These are phyloP conservation scores for Liparis tanakae DNA, from an alignment of 2,797 vertebrate genomes.

Conservation along the genomic window DNA sequence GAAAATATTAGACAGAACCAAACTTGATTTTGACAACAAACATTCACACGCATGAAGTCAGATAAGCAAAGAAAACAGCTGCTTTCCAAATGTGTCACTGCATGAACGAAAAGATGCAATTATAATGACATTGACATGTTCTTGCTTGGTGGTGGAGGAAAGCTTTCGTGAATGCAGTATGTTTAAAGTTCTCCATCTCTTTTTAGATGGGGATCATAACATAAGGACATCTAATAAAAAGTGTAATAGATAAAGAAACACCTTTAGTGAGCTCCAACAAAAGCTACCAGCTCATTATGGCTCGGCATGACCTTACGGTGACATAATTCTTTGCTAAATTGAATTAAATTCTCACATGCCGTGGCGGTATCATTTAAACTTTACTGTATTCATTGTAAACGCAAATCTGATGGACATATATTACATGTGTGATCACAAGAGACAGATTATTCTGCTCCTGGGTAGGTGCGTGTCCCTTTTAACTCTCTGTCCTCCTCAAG, in stretches of 20 bases:
- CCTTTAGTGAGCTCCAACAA: not conserved
- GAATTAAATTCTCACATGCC: constrained; percentile 55
- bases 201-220: not conserved
- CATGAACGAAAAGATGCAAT: constrained; percentile 18
- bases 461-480: not conserved
- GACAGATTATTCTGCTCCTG: not conserved
- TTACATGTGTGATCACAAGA: constrained; percentile 26
- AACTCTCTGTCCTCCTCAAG: not conserved
- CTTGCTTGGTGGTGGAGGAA: not conserved
- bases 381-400: constrained; percentile 28
- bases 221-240: not conserved
- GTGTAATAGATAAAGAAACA: not conserved
- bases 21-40: constrained; percentile 51
- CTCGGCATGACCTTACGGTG: not conserved
- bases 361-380: constrained; percentile 12
- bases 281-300: not conserved
- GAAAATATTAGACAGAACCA: constrained; percentile 19
- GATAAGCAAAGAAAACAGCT: constrained; percentile 16
- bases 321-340: constrained; percentile 29
- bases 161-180: not conserved
- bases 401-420: constrained; percentile 10
- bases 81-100: not conserved
- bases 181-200: not conserved
- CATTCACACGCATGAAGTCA: not conserved
- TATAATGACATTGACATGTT: not conserved